Percentiles rank a stretch among this genome's conserved stretches.
Conservation (phyloP, 2,888 invertebrate genomes). For the Mesopsocus fuscifrons region DNA sequence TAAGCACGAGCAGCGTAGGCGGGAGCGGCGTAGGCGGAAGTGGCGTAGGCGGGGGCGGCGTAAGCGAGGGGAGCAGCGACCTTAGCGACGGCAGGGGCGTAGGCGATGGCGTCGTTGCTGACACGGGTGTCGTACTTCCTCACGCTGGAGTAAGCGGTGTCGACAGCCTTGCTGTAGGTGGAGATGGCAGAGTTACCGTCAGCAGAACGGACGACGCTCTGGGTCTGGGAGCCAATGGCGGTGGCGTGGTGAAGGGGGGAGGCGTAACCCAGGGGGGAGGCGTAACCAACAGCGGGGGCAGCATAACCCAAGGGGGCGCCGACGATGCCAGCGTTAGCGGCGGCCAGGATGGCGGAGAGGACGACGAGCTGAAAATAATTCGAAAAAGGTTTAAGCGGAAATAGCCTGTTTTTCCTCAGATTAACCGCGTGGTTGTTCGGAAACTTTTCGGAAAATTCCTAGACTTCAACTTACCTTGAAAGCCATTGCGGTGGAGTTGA, state of each 20-base stretch:
- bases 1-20: conserved; percentile 20
- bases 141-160: conserved; percentile 38
- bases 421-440: too few relatives aligned
- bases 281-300: conserved; percentile 19
- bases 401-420: too few relatives aligned
- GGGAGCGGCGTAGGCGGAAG: conserved; percentile 20
- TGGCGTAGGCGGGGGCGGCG: conserved; percentile 19
- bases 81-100: conserved; percentile 21
- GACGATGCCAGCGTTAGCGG: conserved; percentile 16
- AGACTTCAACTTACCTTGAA: conserved; percentile 12
- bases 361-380: conserved; percentile 18
- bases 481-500: conserved; percentile 4
- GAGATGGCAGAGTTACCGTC: conserved; percentile 35
- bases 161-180: conserved; percentile 35
- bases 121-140: conserved; percentile 37
- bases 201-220: conserved; percentile 35
- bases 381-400: too few relatives aligned
- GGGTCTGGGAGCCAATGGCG: conserved; percentile 27
- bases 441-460: too few relatives aligned
- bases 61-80: conserved; percentile 27
- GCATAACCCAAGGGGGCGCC: conserved; percentile 12
- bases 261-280: conserved; percentile 20
- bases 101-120: conserved; percentile 31
- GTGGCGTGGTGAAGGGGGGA: conserved; percentile 21
- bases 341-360: conserved; percentile 21